These are phyloP conservation scores for Stomorhina lunata DNA, from an alignment of 2,888 invertebrate genomes.

Conservation along the genomic window DNA sequence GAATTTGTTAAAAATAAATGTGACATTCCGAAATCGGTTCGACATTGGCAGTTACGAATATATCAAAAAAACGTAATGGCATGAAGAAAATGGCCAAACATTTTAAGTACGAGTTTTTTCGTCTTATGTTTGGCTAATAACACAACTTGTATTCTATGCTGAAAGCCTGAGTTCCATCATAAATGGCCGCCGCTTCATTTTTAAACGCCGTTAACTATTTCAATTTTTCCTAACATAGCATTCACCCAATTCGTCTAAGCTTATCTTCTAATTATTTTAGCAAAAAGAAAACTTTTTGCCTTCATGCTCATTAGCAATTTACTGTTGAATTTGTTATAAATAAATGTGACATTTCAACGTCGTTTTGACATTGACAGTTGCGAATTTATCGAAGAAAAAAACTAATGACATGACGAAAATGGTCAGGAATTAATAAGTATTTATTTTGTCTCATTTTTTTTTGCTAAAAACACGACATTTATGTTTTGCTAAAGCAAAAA, in stretches of 20 bases:
- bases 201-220: neutral
- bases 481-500: neutral
- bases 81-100: too few relatives aligned
- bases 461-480: neutral
- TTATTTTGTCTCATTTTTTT: neutral
- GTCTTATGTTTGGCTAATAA: too few relatives aligned
- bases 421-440: slow-evolving; percentile 56
- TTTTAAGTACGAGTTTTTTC: too few relatives aligned
- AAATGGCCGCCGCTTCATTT: too few relatives aligned
- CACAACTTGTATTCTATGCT: too few relatives aligned
- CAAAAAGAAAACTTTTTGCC: neutral
- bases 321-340: slow-evolving; percentile 43
- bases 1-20: slow-evolving; percentile 54
- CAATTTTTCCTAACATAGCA: neutral
- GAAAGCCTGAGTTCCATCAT: too few relatives aligned
- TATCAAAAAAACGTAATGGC: slow-evolving; percentile 46
- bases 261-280: neutral
- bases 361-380: slow-evolving; percentile 64
- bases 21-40: slow-evolving; percentile 59
- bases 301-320: slow-evolving; percentile 45
- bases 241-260: neutral
- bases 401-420: slow-evolving; percentile 47
- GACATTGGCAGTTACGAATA: too few relatives aligned
- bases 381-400: slow-evolving; percentile 57
- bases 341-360: slow-evolving; percentile 62